These are phyloP conservation scores for Gnathonemus longibarbis DNA, from an alignment of 2,113 vertebrate species.

Conservation along the genomic window DNA sequence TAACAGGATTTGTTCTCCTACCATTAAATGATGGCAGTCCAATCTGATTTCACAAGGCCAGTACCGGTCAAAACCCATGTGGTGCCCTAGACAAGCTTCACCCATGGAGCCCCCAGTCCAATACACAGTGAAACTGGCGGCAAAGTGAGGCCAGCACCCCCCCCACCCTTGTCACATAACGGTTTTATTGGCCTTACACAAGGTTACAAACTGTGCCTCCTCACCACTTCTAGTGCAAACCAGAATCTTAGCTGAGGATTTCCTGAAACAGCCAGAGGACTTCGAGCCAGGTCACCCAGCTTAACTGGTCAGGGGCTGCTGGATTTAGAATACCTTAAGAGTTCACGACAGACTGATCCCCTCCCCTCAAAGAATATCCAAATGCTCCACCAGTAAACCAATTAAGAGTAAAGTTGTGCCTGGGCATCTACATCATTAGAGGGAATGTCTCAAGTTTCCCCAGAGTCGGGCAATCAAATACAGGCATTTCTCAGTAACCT, in stretches of 20 bases:
- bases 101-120: neutral
- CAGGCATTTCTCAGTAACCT: neutral
- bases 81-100: neutral
- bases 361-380: neutral
- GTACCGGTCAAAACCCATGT: neutral
- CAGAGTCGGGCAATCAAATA: neutral
- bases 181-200: neutral
- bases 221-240: neutral
- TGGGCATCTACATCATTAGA: neutral
- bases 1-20: neutral
- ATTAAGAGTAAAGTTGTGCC: neutral
- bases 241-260: neutral
- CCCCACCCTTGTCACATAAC: neutral
- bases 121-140: neutral
- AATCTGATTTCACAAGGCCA: neutral
- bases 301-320: neutral
- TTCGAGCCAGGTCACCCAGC: neutral
- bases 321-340: neutral
- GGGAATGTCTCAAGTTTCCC: neutral
- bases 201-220: neutral
- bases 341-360: neutral
- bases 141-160: neutral
- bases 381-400: neutral
- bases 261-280: neutral
- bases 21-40: neutral